phyloP scores from a whole-genome alignment of 1,140 invertebrate genomes.

The Drosophila paulistorum region DNA sequence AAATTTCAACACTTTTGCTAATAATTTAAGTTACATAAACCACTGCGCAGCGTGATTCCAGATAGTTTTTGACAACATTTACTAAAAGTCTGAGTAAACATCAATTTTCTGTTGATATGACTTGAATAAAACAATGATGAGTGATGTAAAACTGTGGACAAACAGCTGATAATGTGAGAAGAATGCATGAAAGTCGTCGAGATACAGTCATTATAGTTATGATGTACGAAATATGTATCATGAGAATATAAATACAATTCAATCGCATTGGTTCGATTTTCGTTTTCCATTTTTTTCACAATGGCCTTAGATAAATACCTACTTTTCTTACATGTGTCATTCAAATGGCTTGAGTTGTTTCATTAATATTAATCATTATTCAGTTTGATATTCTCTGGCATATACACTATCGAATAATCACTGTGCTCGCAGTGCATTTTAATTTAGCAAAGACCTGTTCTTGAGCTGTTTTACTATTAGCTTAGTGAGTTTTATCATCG shows the following conservation, averaged over 20 bases:
- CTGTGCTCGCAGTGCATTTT: not conserved
- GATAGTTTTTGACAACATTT: not conserved
- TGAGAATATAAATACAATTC: too few species aligned
- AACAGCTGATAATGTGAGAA: not conserved
- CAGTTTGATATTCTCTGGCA: too few species aligned
- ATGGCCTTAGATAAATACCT: too few species aligned
- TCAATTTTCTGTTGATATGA: not conserved
- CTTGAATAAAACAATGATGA: not conserved
- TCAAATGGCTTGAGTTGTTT: too few species aligned
- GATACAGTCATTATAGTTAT: not conserved
- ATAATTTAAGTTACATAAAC: too few species aligned
- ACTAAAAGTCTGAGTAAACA: not conserved
- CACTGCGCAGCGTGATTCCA: too few species aligned
- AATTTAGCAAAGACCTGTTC: not conserved
- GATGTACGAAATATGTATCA: not conserved
- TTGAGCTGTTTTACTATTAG: not conserved
- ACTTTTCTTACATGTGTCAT: too few species aligned
- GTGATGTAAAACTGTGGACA: not conserved
- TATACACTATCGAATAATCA: not conserved
- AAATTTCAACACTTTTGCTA: too few species aligned
- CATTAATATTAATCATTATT: too few species aligned
- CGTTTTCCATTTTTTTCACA: too few species aligned
- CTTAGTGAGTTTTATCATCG: not conserved
- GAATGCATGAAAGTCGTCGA: not conserved
- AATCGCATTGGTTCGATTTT: too few species aligned